These are phyloP conservation scores for Dynastes grantii DNA, from an alignment of 2,888 invertebrate species.

Conservation along the genomic window DNA sequence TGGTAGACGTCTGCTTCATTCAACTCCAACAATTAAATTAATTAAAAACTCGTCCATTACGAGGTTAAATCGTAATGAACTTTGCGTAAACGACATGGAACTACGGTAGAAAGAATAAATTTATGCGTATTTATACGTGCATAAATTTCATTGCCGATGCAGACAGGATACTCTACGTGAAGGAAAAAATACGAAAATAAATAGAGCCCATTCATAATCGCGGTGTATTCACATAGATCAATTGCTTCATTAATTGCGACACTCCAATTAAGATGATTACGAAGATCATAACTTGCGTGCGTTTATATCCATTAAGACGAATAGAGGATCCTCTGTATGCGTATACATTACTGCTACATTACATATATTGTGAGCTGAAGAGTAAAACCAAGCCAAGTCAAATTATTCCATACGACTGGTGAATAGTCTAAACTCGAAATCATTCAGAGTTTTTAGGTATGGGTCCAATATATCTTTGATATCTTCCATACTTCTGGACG, in stretches of 20 bases:
- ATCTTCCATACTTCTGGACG: too few relatives aligned
- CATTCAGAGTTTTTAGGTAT: background rate
- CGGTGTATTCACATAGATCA: conserved; percentile 14
- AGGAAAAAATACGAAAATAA: conserved; percentile 25
- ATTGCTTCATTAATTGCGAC: conserved; percentile 39
- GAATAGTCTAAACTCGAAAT: background rate
- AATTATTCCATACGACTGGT: background rate
- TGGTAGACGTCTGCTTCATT: too few relatives aligned
- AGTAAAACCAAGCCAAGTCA: background rate
- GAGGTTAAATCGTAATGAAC: conserved; percentile 8
- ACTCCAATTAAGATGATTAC: conserved; percentile 42
- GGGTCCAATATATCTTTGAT: too few relatives aligned
- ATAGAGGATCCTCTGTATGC: conserved; percentile 6
- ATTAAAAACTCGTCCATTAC: conserved; percentile 1
- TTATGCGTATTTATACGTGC: too few relatives aligned
- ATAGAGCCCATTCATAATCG: conserved; percentile 29
- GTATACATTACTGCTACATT: background rate
- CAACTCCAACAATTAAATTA: conserved; percentile 7
- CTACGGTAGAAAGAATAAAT: too few relatives aligned
- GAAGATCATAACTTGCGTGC: conserved; percentile 14
- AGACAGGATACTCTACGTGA: background rate
- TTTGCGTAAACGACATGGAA: too few relatives aligned
- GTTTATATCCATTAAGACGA: conserved; percentile 20
- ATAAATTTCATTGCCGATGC: background rate
- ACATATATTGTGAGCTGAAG: background rate